Percentiles rank a stretch among this genome's conserved stretches.
phyloP scores from a whole-genome alignment of 2,888 invertebrate genomes.

The Nymphalis polychloros region DNA sequence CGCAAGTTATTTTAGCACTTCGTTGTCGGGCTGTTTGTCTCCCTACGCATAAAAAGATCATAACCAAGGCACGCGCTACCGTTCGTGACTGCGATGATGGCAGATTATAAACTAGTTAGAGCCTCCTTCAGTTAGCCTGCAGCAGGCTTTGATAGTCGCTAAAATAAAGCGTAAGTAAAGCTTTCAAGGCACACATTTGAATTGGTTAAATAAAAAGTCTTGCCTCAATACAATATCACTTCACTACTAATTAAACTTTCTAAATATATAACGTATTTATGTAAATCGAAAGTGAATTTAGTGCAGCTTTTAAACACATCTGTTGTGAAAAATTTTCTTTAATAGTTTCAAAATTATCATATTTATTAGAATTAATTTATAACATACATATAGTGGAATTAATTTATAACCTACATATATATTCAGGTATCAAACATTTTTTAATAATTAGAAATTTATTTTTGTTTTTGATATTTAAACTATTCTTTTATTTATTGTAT shows the following conservation, averaged over 20 bases:
- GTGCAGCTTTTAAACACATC: background rate
- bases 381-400: background rate
- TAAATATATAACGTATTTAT: background rate
- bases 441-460: no score
- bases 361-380: background rate
- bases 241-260: background rate
- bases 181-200: conserved; percentile 3
- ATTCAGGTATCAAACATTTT: no score
- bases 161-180: conserved; percentile 10
- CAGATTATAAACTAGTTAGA: conserved; percentile 28
- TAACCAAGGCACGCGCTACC: conserved; percentile 35
- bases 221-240: background rate
- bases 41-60: conserved; percentile 24
- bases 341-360: background rate
- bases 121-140: conserved; percentile 17
- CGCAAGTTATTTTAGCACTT: conserved; percentile 12
- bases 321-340: background rate
- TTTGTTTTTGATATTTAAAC: no score
- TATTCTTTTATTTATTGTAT: no score
- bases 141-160: conserved; percentile 9
- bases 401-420: no score
- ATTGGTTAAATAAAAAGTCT: background rate
- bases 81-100: conserved; percentile 35
- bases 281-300: background rate
- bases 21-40: conserved; percentile 28